Base-by-base conservation (phyloP, 1,140 invertebrate species). In the Brachionus sp. region DNA sequence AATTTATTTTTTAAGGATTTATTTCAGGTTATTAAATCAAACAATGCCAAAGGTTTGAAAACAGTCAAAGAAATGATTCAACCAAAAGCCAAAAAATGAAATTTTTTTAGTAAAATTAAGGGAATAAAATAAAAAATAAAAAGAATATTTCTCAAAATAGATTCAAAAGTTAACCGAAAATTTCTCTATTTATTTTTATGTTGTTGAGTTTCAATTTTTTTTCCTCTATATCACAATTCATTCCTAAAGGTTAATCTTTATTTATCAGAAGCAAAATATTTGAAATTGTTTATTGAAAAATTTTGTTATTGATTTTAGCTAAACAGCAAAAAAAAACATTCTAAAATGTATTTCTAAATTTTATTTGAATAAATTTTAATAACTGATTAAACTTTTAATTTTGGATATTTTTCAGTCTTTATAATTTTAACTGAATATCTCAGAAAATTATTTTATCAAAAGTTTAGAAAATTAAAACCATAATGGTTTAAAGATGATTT, bases 41-140 rank as follows among this genome's bases (percentile, higher is more conserved):
- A 80, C 16, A 80, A 80, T 62, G 46, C 77, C 9, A 80, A 80
- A 62, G 77, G 77, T 19, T 23, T 80, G 25, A 80, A 80, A 62
- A 25, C 62, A 25, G 10, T 80, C 9, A 57, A 66, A 35, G 77
- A 75, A 75, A 46, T 75, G 42, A 25, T 75, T 25, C 70, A 75
- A 46, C 70, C 70, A 3, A 75, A 75, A 75, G 19, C 70, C 7
- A 75, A 75, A 29, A 75, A 75, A 46, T 37, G 64, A 68, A 66
- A 68, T 6, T n/a, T 33, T 68, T 33, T 57, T 57, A 57, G 50
- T 57, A 57, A 19, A n/a, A 57, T 57, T 7, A 57, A 57, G 19
- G 50, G 50, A 57, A 57, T 57, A 19, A 57, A 23, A 57, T 57
- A 57, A 57, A 57, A 57, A 57, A 57, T 57, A 57, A 57, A 57